Evolutionary conservation across 2,888 invertebrate genomes (phyloP).

Genomic region (Tipula lateralis): DNA sequence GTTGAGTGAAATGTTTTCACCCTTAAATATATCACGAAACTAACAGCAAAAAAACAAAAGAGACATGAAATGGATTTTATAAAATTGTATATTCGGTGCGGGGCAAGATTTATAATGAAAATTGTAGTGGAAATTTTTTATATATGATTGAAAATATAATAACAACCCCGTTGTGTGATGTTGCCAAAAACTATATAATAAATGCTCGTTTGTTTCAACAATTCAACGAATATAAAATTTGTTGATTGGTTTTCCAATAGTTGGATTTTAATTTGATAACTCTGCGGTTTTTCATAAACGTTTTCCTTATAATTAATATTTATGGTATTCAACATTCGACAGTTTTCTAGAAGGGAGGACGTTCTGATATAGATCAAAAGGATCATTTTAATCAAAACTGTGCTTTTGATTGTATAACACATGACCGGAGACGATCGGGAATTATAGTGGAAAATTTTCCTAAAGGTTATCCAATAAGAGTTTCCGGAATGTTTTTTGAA

Average conservation of each 20-base stretch:
- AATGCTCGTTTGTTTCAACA: background rate
- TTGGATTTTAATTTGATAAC: background rate
- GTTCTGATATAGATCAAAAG: too few species aligned
- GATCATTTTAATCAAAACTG: too few species aligned
- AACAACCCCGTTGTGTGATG: background rate
- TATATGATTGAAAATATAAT: background rate
- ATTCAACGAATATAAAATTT: background rate
- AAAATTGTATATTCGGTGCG: background rate
- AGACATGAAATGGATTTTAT: background rate
- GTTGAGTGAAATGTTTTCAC: background rate
- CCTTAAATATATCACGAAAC: background rate
- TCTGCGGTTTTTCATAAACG: background rate
- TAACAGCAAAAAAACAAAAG: background rate
- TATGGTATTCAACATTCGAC: too few species aligned
- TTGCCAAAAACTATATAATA: background rate
- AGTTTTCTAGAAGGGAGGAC: too few species aligned
- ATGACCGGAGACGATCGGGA: too few species aligned
- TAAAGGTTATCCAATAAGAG: too few species aligned
- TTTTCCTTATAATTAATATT: too few species aligned
- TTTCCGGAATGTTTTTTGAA: too few species aligned
- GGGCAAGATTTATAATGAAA: too few species aligned
- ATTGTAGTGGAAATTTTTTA: background rate
- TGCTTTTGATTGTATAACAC: too few species aligned
- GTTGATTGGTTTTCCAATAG: background rate
- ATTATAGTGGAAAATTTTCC: too few species aligned